Evolutionary conservation across 2,797 vertebrate genomes (phyloP), one percentile per base, ranked within the genome.

Genomic region (Neomorphus geoffroyi): DNA sequence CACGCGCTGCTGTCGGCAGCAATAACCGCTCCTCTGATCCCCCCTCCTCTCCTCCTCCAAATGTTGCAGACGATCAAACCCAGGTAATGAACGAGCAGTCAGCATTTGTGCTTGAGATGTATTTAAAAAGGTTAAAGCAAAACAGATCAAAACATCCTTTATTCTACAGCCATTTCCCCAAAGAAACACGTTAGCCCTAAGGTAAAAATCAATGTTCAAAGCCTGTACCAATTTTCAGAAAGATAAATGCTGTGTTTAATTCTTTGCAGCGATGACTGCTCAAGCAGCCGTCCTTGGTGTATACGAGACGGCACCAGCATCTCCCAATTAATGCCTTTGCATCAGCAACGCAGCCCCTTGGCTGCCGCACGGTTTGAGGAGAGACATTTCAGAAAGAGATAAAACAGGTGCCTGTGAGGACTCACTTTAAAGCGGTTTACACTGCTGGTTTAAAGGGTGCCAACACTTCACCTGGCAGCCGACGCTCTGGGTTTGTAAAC

Each of bases 131-230:
- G 95, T 48, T 43, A 86, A 96, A 92, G 94, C 88, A 95, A 97
- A 96, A 79, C 72, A 94, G 96, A 97, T 95, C 93, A 97, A 96
- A 96, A 81, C 72, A 67, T 61, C 70, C 88, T 96, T 95, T 94
- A 78, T 92, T 86, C 92, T 43, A 35, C 79, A 50, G 39, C 86
- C 41, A 37, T 91, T 92, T 97, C 92, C 96, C 91, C 51, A 94
- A 89, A 80, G 94, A 78, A 92, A 92, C 91, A 91, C 64, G 26
- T 70, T 81, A 71, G 97, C 91, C 95, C 60, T 78, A 79, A 93
- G 97, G 96, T 93, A 74, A 94, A 94, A 97, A 95, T 95, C 92
- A 35, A 64, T 91, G 95, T 95, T 96, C 97, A 96, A 97, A 97
- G 95, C 69, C 94, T 85, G 91, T 74, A 83, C 77, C 90, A 83